A percentile compares a stretch with the other conserved stretches of the same genome.
phyloP scores from a whole-genome alignment of 2,797 vertebrate species.

The Apodemus agrarius region DNA sequence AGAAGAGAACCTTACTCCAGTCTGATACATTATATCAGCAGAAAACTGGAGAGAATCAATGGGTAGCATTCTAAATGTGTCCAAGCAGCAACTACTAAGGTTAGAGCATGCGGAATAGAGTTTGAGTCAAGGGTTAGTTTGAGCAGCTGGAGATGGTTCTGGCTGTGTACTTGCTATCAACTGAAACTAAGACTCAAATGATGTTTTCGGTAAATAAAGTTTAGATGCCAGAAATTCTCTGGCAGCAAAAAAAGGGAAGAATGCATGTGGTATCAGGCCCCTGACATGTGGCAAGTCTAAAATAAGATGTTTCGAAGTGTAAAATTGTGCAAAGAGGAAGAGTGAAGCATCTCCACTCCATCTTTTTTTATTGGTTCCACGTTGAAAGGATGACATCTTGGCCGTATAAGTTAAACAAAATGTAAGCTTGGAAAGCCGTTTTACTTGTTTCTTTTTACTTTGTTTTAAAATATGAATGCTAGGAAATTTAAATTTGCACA shows the following conservation, averaged over 20 bases:
- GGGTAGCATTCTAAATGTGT: not conserved
- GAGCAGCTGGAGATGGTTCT: constrained; percentile 54
- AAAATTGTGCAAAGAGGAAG: constrained; percentile 25
- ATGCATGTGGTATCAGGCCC: constrained; percentile 38
- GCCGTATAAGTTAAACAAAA: constrained; percentile 42
- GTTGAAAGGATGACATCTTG: constrained; percentile 32
- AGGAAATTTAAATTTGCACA: not conserved
- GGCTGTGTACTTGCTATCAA: constrained; percentile 37
- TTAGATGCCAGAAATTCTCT: constrained; percentile 64
- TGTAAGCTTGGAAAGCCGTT: constrained; percentile 14
- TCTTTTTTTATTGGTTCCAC: constrained; percentile 38
- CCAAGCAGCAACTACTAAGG: not conserved
- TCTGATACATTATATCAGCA: constrained; percentile 8
- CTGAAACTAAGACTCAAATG: constrained; percentile 46
- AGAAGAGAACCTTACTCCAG: not conserved
- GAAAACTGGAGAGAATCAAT: not conserved
- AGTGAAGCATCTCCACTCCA: not conserved
- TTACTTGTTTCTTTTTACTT: constrained; percentile 24
- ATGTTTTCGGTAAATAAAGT: constrained; percentile 55
- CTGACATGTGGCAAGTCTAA: constrained; percentile 36
- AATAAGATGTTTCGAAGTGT: constrained; percentile 45
- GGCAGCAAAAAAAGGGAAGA: not conserved
- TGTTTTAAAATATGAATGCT: constrained; percentile 33
- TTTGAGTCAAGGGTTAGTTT: constrained; percentile 16
- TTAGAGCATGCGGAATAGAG: not conserved